phyloP scores from a whole-genome alignment of 2,113 vertebrate genomes.

The Actinemys pallida region DNA sequence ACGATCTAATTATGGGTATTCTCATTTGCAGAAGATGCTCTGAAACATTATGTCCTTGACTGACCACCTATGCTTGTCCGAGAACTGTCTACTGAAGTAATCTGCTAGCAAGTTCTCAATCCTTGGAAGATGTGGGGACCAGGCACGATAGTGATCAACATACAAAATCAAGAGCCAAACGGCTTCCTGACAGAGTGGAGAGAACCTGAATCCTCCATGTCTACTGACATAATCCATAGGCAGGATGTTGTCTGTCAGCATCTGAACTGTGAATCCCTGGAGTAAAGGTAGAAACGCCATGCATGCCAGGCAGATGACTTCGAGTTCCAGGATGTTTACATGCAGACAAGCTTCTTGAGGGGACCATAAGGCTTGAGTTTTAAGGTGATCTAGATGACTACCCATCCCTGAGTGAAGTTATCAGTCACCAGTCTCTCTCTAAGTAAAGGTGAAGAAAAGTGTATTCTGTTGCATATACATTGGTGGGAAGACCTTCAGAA shows the following conservation, averaged over 20 bases:
- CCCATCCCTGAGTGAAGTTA: no score
- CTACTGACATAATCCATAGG: background rate
- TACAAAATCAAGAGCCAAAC: background rate
- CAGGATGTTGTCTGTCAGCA: background rate
- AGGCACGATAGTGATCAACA: background rate
- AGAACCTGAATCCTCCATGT: background rate
- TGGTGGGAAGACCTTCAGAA: no score
- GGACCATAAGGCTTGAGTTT: no score
- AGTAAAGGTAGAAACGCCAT: background rate
- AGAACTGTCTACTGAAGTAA: background rate
- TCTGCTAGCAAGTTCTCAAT: background rate
- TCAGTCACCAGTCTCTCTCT: no score
- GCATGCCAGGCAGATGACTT: background rate
- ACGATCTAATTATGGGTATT: background rate
- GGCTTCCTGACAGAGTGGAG: background rate
- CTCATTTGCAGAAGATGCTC: background rate
- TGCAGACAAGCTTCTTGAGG: background rate
- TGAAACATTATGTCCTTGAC: background rate
- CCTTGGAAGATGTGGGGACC: background rate
- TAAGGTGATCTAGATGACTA: no score
- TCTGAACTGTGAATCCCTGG: background rate
- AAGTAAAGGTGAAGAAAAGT: no score
- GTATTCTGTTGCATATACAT: no score
- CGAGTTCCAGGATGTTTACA: background rate
- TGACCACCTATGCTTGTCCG: background rate